Evolutionary conservation across 2,797 vertebrate genomes (phyloP).

Genomic region (Nannoperca australis): DNA sequence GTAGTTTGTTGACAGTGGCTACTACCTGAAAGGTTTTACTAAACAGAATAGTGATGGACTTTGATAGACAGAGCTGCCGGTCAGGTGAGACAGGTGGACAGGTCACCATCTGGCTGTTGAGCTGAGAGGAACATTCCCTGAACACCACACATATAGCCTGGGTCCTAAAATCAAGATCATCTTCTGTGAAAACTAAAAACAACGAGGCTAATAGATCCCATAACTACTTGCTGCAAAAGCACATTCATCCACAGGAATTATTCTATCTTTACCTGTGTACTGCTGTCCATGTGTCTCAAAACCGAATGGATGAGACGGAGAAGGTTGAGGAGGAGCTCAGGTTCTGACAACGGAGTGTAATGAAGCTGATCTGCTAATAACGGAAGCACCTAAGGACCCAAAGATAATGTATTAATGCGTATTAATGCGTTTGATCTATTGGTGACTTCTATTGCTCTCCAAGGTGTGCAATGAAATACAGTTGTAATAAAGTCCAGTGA

Average conservation of each 20-base stretch:
- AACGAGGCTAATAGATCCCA: background rate
- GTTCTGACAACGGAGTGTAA: slow-evolving; percentile 81
- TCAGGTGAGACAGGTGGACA: background rate
- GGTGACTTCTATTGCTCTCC: background rate
- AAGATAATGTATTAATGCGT: slow-evolving; percentile 14
- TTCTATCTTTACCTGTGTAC: slow-evolving; percentile 82
- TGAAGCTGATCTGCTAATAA: slow-evolving; percentile 89
- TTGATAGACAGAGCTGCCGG: background rate
- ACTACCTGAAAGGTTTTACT: background rate
- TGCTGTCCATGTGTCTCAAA: slow-evolving; percentile 86
- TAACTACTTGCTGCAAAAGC: slow-evolving; percentile 4
- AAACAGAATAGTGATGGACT: background rate
- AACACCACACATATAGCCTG: background rate
- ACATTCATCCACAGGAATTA: slow-evolving; percentile 10
- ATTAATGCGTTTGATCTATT: background rate
- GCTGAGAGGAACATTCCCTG: background rate
- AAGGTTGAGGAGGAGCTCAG: slow-evolving; percentile 83
- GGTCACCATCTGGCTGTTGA: background rate
- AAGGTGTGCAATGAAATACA: background rate
- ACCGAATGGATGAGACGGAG: slow-evolving; percentile 88
- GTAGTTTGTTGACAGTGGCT: background rate
- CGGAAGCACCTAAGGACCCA: slow-evolving; percentile 86
- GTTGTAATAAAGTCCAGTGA: slow-evolving; percentile 14
- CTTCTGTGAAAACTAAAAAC: too few species aligned
- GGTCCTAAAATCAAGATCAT: too few species aligned